phyloP scores from a whole-genome alignment of 2,888 invertebrate genomes.

The Dorcus hopei region DNA sequence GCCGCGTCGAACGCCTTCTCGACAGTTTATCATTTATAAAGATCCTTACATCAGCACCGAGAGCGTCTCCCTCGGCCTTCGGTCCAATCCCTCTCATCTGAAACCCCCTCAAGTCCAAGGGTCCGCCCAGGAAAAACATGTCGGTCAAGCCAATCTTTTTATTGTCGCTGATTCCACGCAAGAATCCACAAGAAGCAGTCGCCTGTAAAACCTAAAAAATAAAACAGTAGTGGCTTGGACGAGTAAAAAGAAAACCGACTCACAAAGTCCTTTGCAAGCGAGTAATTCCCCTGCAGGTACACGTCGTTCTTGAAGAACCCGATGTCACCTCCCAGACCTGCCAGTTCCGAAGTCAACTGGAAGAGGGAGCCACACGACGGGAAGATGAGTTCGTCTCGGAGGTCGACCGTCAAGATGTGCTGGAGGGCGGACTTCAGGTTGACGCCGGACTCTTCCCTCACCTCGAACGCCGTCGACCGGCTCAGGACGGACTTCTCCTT shows the following conservation, averaged over 20 bases:
- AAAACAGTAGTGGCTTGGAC: conserved; percentile 5
- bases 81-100: conserved; percentile 84
- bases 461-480: conserved; percentile 74
- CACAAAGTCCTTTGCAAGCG: conserved; percentile 27
- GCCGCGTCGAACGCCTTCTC: background rate
- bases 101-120: conserved; percentile 85
- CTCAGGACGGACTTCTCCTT: conserved; percentile 73
- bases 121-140: conserved; percentile 85
- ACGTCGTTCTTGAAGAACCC: conserved; percentile 82
- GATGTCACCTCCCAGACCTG: conserved; percentile 89
- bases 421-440: conserved; percentile 84
- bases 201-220: conserved; percentile 65
- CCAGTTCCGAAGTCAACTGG: conserved; percentile 77
- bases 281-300: conserved; percentile 66
- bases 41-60: conserved; percentile 63
- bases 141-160: conserved; percentile 64
- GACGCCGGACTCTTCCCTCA: conserved; percentile 87
- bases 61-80: conserved; percentile 69
- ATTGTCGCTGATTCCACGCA: conserved; percentile 60
- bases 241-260: too few species aligned
- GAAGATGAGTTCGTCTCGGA: conserved; percentile 76
- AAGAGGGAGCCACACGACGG: conserved; percentile 71
- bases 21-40: background rate
- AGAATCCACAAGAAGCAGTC: conserved; percentile 65
- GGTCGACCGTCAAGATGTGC: conserved; percentile 76